Evolutionary conservation across 2,113 vertebrate genomes (phyloP), one percentile per base, ranked within the genome.

Genomic region (Callospermophilus lateralis): DNA sequence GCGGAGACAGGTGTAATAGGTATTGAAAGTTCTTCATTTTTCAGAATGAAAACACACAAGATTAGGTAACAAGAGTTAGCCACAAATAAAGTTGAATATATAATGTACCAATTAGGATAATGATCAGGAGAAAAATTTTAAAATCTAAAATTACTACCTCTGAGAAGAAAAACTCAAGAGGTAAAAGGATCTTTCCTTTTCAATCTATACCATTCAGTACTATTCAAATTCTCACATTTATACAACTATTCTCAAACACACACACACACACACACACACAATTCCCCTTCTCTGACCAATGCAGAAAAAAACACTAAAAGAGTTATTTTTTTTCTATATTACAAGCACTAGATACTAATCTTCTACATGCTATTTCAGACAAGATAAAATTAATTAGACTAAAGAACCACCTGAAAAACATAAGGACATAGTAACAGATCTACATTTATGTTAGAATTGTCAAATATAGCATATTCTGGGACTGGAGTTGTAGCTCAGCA

Each of bases 171-270:
- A 96, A 95, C 45, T n/a, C 85, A 93, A 93, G 28, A 86, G 24
- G 48, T 1, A 70, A 8, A 91, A 96, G 68, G 24, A 77, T 72
- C 79, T 78, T 89, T 63, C 78, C n/a, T 73, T 94, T 70, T 84
- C 61, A 48, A 79, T 93, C 78, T 80, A 58, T 22, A 86, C 8
- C 5, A 45, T 55, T 90, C 8, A 37, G 78, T 73, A 74, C 34
- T 94, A 78, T 30, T 91, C 77, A 68, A 63, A 96, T n/a, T 96
- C 80, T 61, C 90, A 48, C 34, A 10, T 87, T 92, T 85, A 92
- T 34, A 39, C 11, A 22, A 53, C 22, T 86, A 37, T 77, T 78
- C 45, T 84, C 13, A 3, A 4, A 53, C 8, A 6, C 16, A 34
- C 22, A 37, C 4, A 39, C 68, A 51, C 48, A 51, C 45, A 48